Evolutionary conservation across 2,888 invertebrate genomes (phyloP), one percentile per base, ranked within the genome.

Genomic region (Calameuta idolon): DNA sequence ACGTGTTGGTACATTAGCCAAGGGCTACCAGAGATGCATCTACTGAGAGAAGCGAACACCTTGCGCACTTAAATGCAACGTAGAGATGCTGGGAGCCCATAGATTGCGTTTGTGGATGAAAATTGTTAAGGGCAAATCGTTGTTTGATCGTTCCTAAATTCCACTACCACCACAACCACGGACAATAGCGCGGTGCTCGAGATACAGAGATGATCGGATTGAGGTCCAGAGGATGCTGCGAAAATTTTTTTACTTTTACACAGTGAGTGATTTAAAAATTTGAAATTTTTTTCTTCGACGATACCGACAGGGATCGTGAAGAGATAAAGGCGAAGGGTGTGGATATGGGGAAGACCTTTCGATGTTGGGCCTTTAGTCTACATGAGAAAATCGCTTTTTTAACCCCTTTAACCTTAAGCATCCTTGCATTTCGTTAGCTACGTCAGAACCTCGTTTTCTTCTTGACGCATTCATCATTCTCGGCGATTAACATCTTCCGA

Each of bases 101-200:
- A 78, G 75, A 77, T 73, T n/a, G 78, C 79, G 79, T 80, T 75
- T 75, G 75, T 77, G 76, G 80, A 79, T 81, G 83, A 84, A 88
- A 87, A 87, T 87, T 86, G 84, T 87, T 86, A 85, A 86, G 75
- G 79, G 77, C 78, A 81, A 74, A 78, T 80, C 82, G 83, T 84
- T 86, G 84, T 86, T 87, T 86, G 85, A 88, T 88, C 85, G 84
- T 84, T 82, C 81, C 84, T 83, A 83, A 87, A 86, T 85, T 85
- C 82, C 79, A 75, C 82, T 85, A 55, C 55, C 55, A 55, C 9
- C 23, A 55, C 55, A 23, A 55, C 55, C 55, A 23, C 2, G 12
- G 1, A 12, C 85, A 80, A 71, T 77, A 85, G 86, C 83, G 80
- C 77, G 73, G 82, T 80, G 84, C 76, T 23, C 76, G 78, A 35